Conservation (phyloP, 2,888 invertebrate species). For the Brenthis hecate region DNA sequence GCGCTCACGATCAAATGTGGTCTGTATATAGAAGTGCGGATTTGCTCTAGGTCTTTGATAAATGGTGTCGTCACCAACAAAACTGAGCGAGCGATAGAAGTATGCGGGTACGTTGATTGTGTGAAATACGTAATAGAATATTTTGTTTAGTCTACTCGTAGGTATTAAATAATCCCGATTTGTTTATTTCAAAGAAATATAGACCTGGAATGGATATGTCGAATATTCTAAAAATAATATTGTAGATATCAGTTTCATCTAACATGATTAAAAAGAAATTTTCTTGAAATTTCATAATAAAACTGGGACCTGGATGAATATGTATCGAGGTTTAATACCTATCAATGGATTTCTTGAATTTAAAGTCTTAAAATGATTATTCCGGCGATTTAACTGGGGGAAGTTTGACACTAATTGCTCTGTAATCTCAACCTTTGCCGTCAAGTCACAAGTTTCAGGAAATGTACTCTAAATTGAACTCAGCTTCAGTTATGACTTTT, state of each 20-base stretch:
- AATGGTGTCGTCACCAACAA: conserved; percentile 12
- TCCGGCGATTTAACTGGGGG: conserved; percentile 45
- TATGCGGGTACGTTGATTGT: conserved; percentile 12
- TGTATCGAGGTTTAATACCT: no score
- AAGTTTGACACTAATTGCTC: conserved; percentile 48
- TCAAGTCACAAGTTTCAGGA: conserved; percentile 34
- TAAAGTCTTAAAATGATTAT: conserved; percentile 35
- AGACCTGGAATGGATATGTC: background rate
- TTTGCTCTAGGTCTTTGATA: conserved; percentile 48
- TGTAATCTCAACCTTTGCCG: conserved; percentile 38
- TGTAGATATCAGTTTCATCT: no score
- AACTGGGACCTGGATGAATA: no score
- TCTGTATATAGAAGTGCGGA: conserved; percentile 56
- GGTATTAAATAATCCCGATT: no score
- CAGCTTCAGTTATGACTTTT: conserved; percentile 31
- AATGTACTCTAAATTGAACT: conserved; percentile 33
- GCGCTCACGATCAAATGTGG: conserved; percentile 49
- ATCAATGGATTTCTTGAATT: background rate
- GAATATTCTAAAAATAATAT: background rate
- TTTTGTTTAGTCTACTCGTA: no score
- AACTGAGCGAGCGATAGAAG: conserved; percentile 1
- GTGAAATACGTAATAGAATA: no score
- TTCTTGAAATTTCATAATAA: no score
- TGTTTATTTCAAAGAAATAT: no score
- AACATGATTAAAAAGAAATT: no score